phyloP scores from a whole-genome alignment of 2,113 vertebrate species.

The Oryzias melastigma region DNA sequence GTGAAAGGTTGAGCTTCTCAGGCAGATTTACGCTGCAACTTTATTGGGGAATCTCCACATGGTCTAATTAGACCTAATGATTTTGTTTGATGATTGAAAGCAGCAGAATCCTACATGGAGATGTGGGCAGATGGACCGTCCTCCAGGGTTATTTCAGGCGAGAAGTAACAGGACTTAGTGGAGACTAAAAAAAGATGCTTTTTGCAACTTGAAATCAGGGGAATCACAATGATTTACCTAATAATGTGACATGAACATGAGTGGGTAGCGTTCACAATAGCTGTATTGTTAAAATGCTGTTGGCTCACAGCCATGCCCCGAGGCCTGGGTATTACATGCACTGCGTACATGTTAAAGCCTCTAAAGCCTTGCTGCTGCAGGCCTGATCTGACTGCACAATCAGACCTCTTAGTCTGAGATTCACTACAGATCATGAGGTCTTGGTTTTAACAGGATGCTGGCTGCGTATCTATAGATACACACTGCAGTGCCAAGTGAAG shows the following conservation, averaged over 20 bases:
- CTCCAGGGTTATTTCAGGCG: constrained; percentile 13
- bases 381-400: constrained; percentile 65
- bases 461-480: constrained; percentile 61
- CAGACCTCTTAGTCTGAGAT: constrained; percentile 44
- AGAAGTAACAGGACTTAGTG: constrained; percentile 24
- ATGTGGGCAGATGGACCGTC: constrained; percentile 27
- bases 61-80: constrained; percentile 39
- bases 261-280: too few species aligned
- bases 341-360: constrained; percentile 60
- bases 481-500: constrained; percentile 38
- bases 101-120: constrained; percentile 18
- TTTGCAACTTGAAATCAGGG: constrained; percentile 7
- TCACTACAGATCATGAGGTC: constrained; percentile 48
- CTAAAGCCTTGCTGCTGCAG: constrained; percentile 64
- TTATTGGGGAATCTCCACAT: constrained; percentile 14
- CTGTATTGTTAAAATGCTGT: constrained; percentile 33
- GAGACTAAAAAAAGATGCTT: constrained; percentile 2
- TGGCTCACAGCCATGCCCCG: constrained; percentile 43
- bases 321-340: constrained; percentile 64
- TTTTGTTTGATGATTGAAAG: constrained; percentile 49
- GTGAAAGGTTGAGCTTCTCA: constrained; percentile 30
- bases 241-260: background rate
- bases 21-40: constrained; percentile 21
- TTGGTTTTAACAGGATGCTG: constrained; percentile 47
- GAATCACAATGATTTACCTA: constrained; percentile 6